Conservation (phyloP, 2,888 invertebrate species). For the Athalia cordata region DNA sequence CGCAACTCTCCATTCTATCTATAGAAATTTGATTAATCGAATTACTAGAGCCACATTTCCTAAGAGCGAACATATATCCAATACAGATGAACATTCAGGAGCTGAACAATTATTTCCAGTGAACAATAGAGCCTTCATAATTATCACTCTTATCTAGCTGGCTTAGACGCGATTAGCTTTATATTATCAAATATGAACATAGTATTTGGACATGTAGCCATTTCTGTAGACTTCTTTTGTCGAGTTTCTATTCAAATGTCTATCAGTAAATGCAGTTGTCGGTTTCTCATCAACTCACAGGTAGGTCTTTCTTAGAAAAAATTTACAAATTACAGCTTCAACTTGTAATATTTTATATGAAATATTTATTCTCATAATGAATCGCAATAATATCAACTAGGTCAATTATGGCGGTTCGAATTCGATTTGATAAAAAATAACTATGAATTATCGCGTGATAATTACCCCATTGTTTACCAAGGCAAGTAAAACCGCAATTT, state of each 20-base stretch:
- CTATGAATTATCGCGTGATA: constrained; percentile 6
- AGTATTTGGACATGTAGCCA: background rate
- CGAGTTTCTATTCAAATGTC: too few species aligned
- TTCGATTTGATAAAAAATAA: background rate
- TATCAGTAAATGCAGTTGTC: too few species aligned
- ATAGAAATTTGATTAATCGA: too few species aligned
- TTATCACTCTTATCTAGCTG: background rate
- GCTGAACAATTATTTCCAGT: too few species aligned
- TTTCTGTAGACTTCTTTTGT: too few species aligned
- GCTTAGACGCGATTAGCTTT: constrained; percentile 7
- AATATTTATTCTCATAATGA: background rate
- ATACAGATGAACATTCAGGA: too few species aligned
- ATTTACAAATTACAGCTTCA: too few species aligned
- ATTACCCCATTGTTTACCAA: background rate
- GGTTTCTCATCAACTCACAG: too few species aligned
- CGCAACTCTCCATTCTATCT: too few species aligned
- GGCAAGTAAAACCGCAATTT: background rate
- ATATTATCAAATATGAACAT: constrained; percentile 20
- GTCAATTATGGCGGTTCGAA: background rate
- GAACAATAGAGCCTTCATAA: background rate
- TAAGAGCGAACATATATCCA: too few species aligned
- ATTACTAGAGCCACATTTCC: too few species aligned
- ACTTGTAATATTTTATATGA: background rate
- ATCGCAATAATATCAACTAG: background rate
- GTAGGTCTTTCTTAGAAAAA: too few species aligned